Conservation (phyloP, 1,140 invertebrate species). For the Brachystomella parvula region DNA sequence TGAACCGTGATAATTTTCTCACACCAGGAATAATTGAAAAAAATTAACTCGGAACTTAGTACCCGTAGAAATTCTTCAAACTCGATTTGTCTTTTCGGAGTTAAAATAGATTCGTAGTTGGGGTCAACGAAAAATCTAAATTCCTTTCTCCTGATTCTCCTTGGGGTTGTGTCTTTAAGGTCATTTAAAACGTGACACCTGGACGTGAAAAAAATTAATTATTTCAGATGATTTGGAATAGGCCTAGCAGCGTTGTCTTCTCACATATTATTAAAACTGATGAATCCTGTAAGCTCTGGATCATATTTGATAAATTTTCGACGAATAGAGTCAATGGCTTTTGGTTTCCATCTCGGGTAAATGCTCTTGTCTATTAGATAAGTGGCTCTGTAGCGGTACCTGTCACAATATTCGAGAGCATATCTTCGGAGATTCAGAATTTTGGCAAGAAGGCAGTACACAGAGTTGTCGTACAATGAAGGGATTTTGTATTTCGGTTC, state of each 20-base stretch:
- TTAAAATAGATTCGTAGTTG: neutral
- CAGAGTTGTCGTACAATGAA: neutral
- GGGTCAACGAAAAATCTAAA: neutral
- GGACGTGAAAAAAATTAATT: constrained; percentile 17
- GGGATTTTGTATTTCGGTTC: neutral
- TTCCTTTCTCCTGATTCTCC: neutral
- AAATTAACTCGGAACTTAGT: too few relatives aligned
- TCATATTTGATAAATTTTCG: neutral
- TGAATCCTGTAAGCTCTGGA: neutral
- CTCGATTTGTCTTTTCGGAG: neutral
- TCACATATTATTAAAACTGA: neutral
- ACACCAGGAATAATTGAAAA: too few relatives aligned
- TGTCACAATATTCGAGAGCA: neutral
- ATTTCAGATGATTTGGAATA: neutral
- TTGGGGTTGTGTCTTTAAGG: neutral
- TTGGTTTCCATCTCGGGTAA: neutral
- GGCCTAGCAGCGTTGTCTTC: too few relatives aligned
- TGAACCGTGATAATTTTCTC: too few relatives aligned
- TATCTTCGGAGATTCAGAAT: neutral
- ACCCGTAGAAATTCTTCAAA: neutral
- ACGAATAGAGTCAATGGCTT: neutral
- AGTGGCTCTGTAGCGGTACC: neutral
- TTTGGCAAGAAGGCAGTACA: neutral
- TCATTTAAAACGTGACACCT: constrained; percentile 6
- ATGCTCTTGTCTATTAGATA: too few relatives aligned